Evolutionary conservation across 2,888 invertebrate species (phyloP).

Genomic region (Stenolophus ochropezus): DNA sequence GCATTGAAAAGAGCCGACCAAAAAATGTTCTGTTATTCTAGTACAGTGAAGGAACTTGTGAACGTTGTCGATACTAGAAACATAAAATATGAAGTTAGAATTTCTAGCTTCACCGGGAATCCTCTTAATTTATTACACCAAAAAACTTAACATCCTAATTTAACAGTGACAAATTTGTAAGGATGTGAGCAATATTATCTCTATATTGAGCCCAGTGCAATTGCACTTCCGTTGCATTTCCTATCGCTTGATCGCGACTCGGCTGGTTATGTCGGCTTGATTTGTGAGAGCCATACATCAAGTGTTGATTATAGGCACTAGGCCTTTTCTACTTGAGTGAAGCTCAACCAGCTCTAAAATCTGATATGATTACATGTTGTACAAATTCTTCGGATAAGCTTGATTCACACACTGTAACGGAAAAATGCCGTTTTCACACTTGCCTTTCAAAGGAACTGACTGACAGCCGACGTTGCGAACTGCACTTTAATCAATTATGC

Average conservation of each 20-base stretch:
- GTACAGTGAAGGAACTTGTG: no score
- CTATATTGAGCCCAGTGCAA: not conserved
- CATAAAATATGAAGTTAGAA: no score
- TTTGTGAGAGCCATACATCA: slow-evolving; percentile 53
- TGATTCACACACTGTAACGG: slow-evolving; percentile 28
- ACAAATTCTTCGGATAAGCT: slow-evolving; percentile 45
- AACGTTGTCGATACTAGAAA: no score
- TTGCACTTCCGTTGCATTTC: slow-evolving; percentile 35
- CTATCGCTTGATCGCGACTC: slow-evolving; percentile 45
- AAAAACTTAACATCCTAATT: not conserved
- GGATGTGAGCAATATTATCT: not conserved
- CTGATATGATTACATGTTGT: slow-evolving; percentile 52
- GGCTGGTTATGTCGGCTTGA: slow-evolving; percentile 48
- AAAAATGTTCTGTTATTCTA: no score
- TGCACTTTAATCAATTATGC: slow-evolving; percentile 1
- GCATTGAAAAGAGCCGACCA: no score
- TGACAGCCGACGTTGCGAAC: not conserved
- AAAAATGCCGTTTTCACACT: slow-evolving; percentile 22
- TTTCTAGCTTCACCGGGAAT: no score
- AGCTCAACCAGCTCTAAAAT: slow-evolving; percentile 50
- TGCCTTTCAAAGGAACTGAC: slow-evolving; percentile 2
- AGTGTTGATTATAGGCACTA: slow-evolving; percentile 50
- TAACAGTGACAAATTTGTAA: not conserved
- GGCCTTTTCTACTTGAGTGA: slow-evolving; percentile 53
- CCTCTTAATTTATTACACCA: no score